These are phyloP conservation scores for Lithophane semibrunnea DNA, from an alignment of 2,888 invertebrate genomes.

Conservation along the genomic window DNA sequence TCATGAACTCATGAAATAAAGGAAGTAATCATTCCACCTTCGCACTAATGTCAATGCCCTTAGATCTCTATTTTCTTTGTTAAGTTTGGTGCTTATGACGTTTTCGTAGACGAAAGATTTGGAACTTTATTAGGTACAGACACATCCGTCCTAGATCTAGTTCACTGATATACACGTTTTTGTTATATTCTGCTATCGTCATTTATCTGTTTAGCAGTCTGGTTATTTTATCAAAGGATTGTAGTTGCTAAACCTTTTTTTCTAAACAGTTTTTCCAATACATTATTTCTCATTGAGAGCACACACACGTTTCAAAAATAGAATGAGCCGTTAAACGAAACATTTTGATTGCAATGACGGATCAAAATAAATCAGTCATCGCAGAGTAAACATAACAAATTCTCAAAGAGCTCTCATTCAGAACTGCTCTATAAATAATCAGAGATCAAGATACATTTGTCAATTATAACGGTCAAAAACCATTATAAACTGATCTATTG, in stretches of 20 bases:
- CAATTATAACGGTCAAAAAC: conserved; percentile 56
- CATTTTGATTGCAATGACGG: conserved; percentile 35
- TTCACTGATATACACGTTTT: conserved; percentile 39
- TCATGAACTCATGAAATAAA: conserved; percentile 15
- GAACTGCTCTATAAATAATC: conserved; percentile 21
- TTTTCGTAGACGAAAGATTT: conserved; percentile 7
- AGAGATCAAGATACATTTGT: conserved; percentile 54
- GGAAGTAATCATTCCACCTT: conserved; percentile 1
- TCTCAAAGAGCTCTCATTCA: conserved; percentile 38
- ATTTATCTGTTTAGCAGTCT: conserved; percentile 42
- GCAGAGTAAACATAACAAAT: conserved; percentile 28
- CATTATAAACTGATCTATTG: conserved; percentile 55
- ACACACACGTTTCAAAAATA: conserved; percentile 26
- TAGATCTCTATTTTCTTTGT: conserved; percentile 16
- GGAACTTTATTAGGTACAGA: neutral
- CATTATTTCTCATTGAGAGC: conserved; percentile 4
- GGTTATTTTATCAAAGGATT: conserved; percentile 16
- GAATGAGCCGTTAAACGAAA: conserved; percentile 10
- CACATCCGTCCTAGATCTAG: conserved; percentile 40
- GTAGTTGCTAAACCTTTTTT: neutral
- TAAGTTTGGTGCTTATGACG: conserved; percentile 9
- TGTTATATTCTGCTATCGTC: conserved; percentile 12
- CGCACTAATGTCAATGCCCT: neutral
- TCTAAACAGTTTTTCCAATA: neutral
- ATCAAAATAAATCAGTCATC: conserved; percentile 46